Evolutionary conservation across 2,113 vertebrate species (phyloP), one percentile per base, ranked within the genome.

Genomic region (Mastomys coucha): DNA sequence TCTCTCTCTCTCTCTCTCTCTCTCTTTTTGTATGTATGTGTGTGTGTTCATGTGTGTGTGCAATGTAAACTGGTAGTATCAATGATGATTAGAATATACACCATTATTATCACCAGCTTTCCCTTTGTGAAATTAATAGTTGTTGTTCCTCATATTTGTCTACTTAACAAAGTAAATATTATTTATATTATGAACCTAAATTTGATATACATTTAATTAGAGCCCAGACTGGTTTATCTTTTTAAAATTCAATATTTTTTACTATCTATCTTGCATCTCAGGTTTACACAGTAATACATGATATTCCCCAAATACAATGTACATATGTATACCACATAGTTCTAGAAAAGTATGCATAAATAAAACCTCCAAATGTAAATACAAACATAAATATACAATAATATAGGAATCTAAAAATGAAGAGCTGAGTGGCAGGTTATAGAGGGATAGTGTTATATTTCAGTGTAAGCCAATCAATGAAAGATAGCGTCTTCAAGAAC

Each of bases 311-410:
- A 67, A 69, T 36, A 89, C 69, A 63, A 86, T 39, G 2, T 91
- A 70, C 65, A 65, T 10, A 78, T 65, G 31, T 42, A 20, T 88
- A 8, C 5, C 2, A 70, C 7, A 42, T 20, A 3, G 28, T 6
- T 45, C 7, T 22, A 77, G n/a, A 33, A 11, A 49, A 33, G 7
- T 39, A 49, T n/a, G 33, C 9, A 65, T 73, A 65, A 84, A 67
- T 70, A 65, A 45, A n/a, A 67, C 16, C 8, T 5, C 31, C 2
- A n/a, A 53, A 63, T 1, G 0, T 0, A 60, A 4, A 53, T 0
- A 5, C 9, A 69, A n/a, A 56, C 26, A 60, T 6, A 14, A 89
- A 95, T 33, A 69, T 92, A 72, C 72, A 72, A 12, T 45, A 51
- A 51, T 26, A 56, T 93, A 33, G 16, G 1, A 93, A 31, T 22